Percentiles rank a stretch among this genome's conserved stretches.
These are phyloP conservation scores for Agriopis aurantiaria DNA, from an alignment of 2,888 invertebrate species.

Conservation along the genomic window DNA sequence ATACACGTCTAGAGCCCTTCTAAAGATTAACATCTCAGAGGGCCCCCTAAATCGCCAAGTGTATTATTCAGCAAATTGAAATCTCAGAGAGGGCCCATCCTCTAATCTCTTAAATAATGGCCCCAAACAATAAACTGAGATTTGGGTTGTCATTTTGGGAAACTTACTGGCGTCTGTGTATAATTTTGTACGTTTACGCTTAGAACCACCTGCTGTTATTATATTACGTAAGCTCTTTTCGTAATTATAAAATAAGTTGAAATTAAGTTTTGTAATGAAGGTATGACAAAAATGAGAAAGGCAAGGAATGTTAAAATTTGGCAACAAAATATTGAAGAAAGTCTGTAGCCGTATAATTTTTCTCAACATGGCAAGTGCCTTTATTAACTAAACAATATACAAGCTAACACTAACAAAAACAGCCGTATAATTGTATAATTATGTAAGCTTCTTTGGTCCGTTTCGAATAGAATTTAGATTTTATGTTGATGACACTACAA, in stretches of 20 bases:
- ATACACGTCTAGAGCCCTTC: constrained; percentile 35
- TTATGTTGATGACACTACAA: too few relatives aligned
- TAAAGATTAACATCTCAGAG: constrained; percentile 44
- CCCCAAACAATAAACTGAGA: constrained; percentile 75
- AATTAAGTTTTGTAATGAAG: constrained; percentile 9
- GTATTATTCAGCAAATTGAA: constrained; percentile 72
- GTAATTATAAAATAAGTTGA: constrained; percentile 28
- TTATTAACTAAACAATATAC: too few relatives aligned
- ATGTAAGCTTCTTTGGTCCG: too few relatives aligned
- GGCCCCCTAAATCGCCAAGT: constrained; percentile 50
- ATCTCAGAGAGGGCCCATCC: constrained; percentile 60
- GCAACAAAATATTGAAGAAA: too few relatives aligned
- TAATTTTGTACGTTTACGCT: constrained; percentile 40
- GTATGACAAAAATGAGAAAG: neutral
- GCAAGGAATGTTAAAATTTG: neutral
- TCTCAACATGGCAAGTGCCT: too few relatives aligned
- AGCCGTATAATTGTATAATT: too few relatives aligned
- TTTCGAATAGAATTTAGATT: too few relatives aligned
- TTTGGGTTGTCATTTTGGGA: constrained; percentile 70
- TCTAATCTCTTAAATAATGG: constrained; percentile 75
- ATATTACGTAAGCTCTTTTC: constrained; percentile 28
- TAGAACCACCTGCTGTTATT: constrained; percentile 28
- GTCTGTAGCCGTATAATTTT: too few relatives aligned
- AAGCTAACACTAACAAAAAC: too few relatives aligned
- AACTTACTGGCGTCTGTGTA: constrained; percentile 55